Evolutionary conservation across 2,888 invertebrate species (phyloP).

Genomic region (Cosmia trapezina): DNA sequence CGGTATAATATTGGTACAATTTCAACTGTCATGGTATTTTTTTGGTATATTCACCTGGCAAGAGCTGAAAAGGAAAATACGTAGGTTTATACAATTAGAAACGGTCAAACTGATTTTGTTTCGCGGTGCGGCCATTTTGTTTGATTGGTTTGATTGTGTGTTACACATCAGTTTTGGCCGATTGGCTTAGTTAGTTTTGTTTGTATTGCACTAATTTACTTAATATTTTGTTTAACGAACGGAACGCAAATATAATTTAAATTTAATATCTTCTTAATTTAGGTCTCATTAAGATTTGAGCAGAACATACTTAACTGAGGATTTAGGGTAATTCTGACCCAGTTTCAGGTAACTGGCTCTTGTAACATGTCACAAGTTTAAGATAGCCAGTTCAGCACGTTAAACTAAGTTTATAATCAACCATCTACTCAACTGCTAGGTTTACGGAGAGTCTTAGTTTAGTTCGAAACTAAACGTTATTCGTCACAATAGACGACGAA

Average conservation of each 20-base stretch:
- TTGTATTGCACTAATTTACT: neutral
- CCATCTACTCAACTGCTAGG: too few relatives aligned
- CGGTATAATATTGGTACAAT: too few relatives aligned
- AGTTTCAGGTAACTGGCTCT: neutral
- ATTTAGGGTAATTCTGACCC: neutral
- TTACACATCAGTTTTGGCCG: neutral
- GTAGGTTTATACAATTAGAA: too few relatives aligned
- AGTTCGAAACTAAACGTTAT: constrained; percentile 5
- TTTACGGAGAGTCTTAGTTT: neutral
- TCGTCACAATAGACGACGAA: constrained; percentile 4
- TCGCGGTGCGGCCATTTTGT: neutral
- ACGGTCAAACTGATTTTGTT: too few relatives aligned
- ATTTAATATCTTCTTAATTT: neutral
- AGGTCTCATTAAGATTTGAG: neutral
- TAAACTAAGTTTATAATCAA: constrained; percentile 4
- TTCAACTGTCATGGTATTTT: too few relatives aligned
- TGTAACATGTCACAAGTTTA: constrained; percentile 5
- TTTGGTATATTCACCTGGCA: too few relatives aligned
- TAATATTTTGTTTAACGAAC: neutral
- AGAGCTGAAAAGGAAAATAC: too few relatives aligned
- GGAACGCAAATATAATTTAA: neutral
- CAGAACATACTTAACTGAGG: too few relatives aligned
- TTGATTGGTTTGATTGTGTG: neutral
- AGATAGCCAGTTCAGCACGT: neutral
- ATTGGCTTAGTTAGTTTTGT: neutral